phyloP scores from a whole-genome alignment of 2,888 invertebrate genomes.

The Cantharis rufa region DNA sequence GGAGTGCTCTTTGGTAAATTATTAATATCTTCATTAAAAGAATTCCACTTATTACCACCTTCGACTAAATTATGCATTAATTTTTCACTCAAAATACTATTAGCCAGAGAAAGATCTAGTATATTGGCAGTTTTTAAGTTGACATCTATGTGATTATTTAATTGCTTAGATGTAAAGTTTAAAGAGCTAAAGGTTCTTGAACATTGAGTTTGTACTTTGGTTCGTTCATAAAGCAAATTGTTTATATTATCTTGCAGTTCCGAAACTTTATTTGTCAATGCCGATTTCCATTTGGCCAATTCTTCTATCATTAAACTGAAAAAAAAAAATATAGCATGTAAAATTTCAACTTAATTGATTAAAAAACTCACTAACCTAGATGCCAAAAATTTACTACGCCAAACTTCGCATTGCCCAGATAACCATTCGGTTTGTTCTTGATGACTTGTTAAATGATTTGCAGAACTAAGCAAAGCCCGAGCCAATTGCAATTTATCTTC shows the following conservation, averaged over 20 bases:
- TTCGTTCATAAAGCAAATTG: conserved; percentile 71
- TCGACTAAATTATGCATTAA: conserved; percentile 49
- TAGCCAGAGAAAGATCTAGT: conserved; percentile 66
- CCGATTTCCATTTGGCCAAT: conserved; percentile 83
- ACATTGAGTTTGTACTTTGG: conserved; percentile 65
- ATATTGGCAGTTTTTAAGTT: conserved; percentile 63
- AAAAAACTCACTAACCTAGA: conserved; percentile 67
- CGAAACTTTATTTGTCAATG: conserved; percentile 70
- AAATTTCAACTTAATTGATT: background rate
- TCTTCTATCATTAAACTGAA: conserved; percentile 90
- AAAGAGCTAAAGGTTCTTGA: conserved; percentile 67
- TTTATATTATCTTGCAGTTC: conserved; percentile 72
- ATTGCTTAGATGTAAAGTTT: conserved; percentile 57
- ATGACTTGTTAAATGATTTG: conserved; percentile 83
- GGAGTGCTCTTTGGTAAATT: conserved; percentile 37
- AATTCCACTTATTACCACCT: conserved; percentile 11
- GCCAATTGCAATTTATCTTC: conserved; percentile 91
- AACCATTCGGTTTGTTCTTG: conserved; percentile 93
- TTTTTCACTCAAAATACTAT: conserved; percentile 66
- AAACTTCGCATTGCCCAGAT: conserved; percentile 93
- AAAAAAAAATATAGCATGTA: conserved; percentile 43
- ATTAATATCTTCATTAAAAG: conserved; percentile 18
- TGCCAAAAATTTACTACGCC: conserved; percentile 95
- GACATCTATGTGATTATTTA: conserved; percentile 52
- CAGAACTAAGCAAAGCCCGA: conserved; percentile 80